A percentile compares a stretch with the other conserved stretches of the same genome.
Conservation (phyloP, 2,113 vertebrate genomes). For the Engystomops pustulosus region DNA sequence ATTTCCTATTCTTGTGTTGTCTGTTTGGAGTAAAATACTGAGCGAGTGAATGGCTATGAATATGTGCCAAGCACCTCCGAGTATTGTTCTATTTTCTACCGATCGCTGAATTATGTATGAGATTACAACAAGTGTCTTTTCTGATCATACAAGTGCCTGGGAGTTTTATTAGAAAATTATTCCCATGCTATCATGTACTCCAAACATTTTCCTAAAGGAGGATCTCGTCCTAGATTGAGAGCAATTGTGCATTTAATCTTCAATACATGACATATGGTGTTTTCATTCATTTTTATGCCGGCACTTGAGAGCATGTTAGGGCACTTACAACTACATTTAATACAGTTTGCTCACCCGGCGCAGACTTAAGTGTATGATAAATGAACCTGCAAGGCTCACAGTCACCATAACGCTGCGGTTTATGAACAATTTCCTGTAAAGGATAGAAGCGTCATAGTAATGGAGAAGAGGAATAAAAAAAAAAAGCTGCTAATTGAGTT, state of each 20-base stretch:
- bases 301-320: slow-evolving; percentile 32
- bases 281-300: slow-evolving; percentile 37
- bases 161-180: slow-evolving; percentile 55
- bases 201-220: slow-evolving; percentile 48
- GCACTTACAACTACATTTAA: slow-evolving; percentile 31
- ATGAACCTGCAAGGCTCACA: slow-evolving; percentile 13
- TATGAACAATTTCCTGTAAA: background rate
- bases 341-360: background rate
- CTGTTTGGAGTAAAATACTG: slow-evolving; percentile 32
- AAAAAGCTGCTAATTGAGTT: background rate
- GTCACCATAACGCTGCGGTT: slow-evolving; percentile 19
- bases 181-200: slow-evolving; percentile 48
- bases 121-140: slow-evolving; percentile 56
- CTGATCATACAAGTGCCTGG: slow-evolving; percentile 47
- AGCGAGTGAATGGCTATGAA: slow-evolving; percentile 36
- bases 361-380: slow-evolving; percentile 29
- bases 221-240: slow-evolving; percentile 41
- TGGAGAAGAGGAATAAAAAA: background rate
- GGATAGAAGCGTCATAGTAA: background rate
- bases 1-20: slow-evolving; percentile 10
- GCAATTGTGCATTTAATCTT: slow-evolving; percentile 45
- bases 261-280: slow-evolving; percentile 37
- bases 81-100: slow-evolving; percentile 46
- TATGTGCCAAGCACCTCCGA: slow-evolving; percentile 45
- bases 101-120: slow-evolving; percentile 52